Evolutionary conservation across 2,888 invertebrate species (phyloP).

Genomic region (Meta bourneti): DNA sequence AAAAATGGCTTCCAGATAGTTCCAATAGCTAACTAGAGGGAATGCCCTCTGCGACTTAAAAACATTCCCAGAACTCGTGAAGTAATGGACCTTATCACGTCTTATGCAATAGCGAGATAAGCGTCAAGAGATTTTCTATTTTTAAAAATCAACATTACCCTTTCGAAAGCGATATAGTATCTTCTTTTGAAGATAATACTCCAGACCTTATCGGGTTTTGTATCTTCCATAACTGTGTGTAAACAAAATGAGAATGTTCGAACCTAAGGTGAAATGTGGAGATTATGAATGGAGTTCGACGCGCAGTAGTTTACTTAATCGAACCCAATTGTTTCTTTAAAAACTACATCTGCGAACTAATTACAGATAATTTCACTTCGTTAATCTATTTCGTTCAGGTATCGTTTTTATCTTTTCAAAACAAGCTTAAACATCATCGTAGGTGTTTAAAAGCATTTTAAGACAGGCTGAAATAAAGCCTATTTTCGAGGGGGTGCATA

Average conservation of each 20-base stretch:
- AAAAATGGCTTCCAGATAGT: background rate
- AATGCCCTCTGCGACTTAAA: constrained; percentile 10
- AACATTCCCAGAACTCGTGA: constrained; percentile 37
- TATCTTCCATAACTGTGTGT: constrained; percentile 2
- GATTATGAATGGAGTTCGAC: background rate
- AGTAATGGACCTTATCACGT: constrained; percentile 3
- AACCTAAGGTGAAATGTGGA: background rate
- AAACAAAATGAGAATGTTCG: constrained; percentile 20
- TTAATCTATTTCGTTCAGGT: background rate
- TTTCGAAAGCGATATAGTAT: constrained; percentile 37
- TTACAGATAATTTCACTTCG: background rate
- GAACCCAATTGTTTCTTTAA: background rate
- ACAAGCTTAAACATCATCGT: background rate
- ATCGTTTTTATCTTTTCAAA: background rate
- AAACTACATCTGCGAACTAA: background rate
- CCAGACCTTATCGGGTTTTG: background rate
- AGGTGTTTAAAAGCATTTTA: no score
- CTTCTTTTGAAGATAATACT: constrained; percentile 26
- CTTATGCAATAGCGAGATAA: constrained; percentile 41
- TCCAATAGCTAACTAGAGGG: background rate
- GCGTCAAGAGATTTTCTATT: constrained; percentile 33
- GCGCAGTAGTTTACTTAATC: background rate
- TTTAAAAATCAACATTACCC: constrained; percentile 37
- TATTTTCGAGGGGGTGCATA: no score
- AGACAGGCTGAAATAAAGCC: no score